A percentile compares a stretch with the other conserved stretches of the same genome.
These are phyloP conservation scores for Drosophila robusta DNA, from an alignment of 2,888 invertebrate species.

Conservation along the genomic window DNA sequence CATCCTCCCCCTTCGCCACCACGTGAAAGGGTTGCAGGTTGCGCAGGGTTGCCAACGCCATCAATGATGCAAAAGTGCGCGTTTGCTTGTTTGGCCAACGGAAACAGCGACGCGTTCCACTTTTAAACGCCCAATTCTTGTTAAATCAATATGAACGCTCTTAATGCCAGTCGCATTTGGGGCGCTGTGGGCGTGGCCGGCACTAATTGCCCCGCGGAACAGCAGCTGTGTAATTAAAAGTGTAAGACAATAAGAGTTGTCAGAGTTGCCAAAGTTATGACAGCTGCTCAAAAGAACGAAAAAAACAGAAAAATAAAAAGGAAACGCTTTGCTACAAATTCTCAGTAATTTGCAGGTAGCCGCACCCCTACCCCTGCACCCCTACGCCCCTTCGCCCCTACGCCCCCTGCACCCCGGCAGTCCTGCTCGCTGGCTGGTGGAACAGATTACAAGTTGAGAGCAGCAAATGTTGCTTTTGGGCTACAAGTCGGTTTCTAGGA, in stretches of 20 bases:
- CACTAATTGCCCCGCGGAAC: conserved; percentile 38
- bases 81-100: conserved; percentile 61
- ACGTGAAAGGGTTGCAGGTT: not conserved
- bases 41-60: conserved; percentile 56
- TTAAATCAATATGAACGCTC: conserved; percentile 49
- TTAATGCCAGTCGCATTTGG: conserved; percentile 6
- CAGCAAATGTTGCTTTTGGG: conserved; percentile 42
- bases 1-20: not conserved
- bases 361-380: not conserved
- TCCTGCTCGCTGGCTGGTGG: conserved; percentile 2
- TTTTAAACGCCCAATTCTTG: conserved; percentile 38
- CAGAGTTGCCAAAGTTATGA: conserved; percentile 50
- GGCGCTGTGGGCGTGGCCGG: conserved; percentile 20
- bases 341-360: conserved; percentile 46
- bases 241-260: conserved; percentile 21
- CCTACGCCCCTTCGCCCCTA: not conserved
- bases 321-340: conserved; percentile 38
- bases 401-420: not conserved
- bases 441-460: conserved; percentile 48
- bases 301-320: not conserved
- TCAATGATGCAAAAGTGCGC: conserved; percentile 52
- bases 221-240: conserved; percentile 49
- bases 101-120: conserved; percentile 61
- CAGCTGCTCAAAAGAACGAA: conserved; percentile 36
- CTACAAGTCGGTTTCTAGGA: conserved; percentile 52